Conservation (phyloP, 1,140 invertebrate species). For the Rhopalosiphum maidis region DNA sequence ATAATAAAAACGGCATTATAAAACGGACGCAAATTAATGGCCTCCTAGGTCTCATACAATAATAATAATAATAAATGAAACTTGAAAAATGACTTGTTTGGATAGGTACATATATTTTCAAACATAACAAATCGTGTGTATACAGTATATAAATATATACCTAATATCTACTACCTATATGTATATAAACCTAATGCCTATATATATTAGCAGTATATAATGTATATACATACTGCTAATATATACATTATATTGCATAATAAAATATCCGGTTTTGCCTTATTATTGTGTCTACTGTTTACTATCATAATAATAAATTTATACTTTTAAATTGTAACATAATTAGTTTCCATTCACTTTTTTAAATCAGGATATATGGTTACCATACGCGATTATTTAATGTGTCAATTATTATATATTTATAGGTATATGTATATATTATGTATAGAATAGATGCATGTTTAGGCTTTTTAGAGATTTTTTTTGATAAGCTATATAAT, state of each 20-base stretch:
- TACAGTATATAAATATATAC: not conserved
- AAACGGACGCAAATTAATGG: not conserved
- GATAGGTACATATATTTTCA: not conserved
- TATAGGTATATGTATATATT: not conserved
- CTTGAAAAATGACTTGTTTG: not conserved
- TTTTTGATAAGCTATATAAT: not conserved
- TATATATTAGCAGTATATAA: not conserved
- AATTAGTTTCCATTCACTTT: slow-evolving; percentile 48
- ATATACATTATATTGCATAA: not conserved
- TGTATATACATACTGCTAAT: not conserved
- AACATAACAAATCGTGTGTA: slow-evolving; percentile 8
- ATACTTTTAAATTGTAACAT: slow-evolving; percentile 19
- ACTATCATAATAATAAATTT: slow-evolving; percentile 1
- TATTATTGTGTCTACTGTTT: slow-evolving; percentile 26
- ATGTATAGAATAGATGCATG: not conserved
- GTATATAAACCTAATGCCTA: not conserved
- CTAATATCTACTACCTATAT: not conserved
- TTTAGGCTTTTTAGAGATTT: not conserved
- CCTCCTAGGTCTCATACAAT: not conserved
- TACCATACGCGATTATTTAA: not conserved
- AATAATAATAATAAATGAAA: not conserved
- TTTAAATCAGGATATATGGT: slow-evolving; percentile 25
- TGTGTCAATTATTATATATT: slow-evolving; percentile 16
- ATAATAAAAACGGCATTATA: not conserved
- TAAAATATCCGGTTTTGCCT: slow-evolving; percentile 46